A percentile compares a stretch with the other conserved stretches of the same genome.
Conservation (phyloP, 2,797 vertebrate genomes). For the Phyllotis vaccarum region DNA sequence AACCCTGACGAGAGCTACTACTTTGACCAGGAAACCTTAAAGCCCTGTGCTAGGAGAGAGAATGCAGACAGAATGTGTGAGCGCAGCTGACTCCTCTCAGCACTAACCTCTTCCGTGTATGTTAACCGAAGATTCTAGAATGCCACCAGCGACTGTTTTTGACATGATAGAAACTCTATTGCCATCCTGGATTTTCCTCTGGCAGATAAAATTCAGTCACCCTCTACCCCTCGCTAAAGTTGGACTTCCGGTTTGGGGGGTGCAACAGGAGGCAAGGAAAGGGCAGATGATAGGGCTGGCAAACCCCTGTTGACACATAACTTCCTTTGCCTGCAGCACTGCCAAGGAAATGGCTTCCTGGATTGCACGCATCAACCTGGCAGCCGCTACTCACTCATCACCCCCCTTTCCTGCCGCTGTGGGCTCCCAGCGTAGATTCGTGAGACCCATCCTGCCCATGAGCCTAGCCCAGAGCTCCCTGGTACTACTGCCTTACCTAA, state of each 20-base stretch:
- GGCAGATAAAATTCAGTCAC: neutral
- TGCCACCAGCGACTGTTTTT: neutral
- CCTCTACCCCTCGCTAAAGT: neutral
- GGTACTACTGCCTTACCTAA: slow-evolving; percentile 80
- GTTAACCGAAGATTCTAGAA: neutral
- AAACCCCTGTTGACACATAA: neutral
- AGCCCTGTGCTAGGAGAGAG: neutral
- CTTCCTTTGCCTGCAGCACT: slow-evolving; percentile 69
- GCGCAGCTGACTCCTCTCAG: neutral
- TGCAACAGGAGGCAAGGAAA: neutral
- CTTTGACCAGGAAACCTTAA: neutral
- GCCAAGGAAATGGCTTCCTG: slow-evolving; percentile 94
- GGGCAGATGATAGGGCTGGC: accelerated
- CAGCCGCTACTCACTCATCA: slow-evolving; percentile 93
- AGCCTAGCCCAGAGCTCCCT: slow-evolving; percentile 82
- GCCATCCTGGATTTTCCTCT: neutral
- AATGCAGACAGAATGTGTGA: neutral
- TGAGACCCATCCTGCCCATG: slow-evolving; percentile 93
- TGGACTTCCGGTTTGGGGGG: neutral
- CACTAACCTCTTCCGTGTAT: neutral
- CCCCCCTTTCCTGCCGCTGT: slow-evolving; percentile 95
- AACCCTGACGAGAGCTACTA: neutral
- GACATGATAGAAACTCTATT: neutral
- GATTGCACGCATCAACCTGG: slow-evolving; percentile 95
- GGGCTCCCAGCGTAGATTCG: slow-evolving; percentile 94